Evolutionary conservation across 2,797 vertebrate species (phyloP), one percentile per base, ranked within the genome.

Genomic region (Percopsis omiscomaycus): DNA sequence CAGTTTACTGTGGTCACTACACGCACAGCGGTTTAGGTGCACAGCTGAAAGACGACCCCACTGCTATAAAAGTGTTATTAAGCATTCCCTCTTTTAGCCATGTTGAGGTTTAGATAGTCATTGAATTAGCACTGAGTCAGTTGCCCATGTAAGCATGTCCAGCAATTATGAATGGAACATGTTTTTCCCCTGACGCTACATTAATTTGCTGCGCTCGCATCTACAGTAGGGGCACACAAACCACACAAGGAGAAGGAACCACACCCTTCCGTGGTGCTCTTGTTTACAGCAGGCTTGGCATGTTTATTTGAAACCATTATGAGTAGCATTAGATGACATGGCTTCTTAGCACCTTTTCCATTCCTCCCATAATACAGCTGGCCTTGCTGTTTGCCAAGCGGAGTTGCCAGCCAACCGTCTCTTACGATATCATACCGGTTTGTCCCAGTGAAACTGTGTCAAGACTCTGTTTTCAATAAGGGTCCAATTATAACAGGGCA

Each of bases 301-400:
- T 73, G 59, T 69, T 66, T 78, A 66, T 69, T 52, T 53, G 0
- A 30, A 66, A 69, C 83, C 66, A 84, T 83, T 83, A 78, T 70
- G 62, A 58, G 13, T 27, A 60, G 76, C 73, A 37, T 73, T 60
- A 71, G 64, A 66, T 11, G 30, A 16, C 48, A 15, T 15, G 68
- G 79, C 77, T 44, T 64, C 74, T 57, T 29, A 22, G 64, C 63
- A 57, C 60, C 42, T 58, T 51, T 53, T 60, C 62, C 49, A 65
- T 73, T 59, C 53, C 28, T 68, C 46, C 51, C 55, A 32, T 15
- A 47, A 28, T 61, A 27, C 55, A 11, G 30, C 27, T 47, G 10
- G 28, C 29, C 46, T 51, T 62, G 67, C 57, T 58, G 77, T 66
- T 84, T 76, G 61, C 73, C 73, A 60, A 66, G 59, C 15, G 71